Base-by-base conservation (phyloP, 2,113 vertebrate species). In the Ovibos moschatus region DNA sequence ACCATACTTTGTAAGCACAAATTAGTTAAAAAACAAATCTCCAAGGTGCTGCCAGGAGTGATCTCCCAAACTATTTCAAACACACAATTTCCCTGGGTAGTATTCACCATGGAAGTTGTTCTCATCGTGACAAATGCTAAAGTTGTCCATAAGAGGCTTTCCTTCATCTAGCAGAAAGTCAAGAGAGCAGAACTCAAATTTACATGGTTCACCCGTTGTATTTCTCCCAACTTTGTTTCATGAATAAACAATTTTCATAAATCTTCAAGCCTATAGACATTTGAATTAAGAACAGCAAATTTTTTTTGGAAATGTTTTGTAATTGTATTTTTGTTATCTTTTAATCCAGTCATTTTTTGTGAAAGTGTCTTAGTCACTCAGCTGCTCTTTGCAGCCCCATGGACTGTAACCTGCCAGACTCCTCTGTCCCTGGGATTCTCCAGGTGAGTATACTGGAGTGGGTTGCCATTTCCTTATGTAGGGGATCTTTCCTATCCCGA, bases 21-120 rank as follows among this genome's bases (percentile, higher is more conserved):
- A 91, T 91, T 91, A 94, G 45, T 60, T 89, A 95, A 92, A 96
- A 90, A 95, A 43, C 60, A 95, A 87, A 55, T 94, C 78, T 91
- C 60, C 84, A 74, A 53, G 11, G 50, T 87, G 47, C 86, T 89
- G 8, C 60, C 82, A 95, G 60, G 13, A 58, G 19, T 36, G 51
- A 64, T 36, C 30, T 60, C 89, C 45, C 36, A 87, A 95, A 84
- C 28, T 55, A 79, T 89, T 60, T 91, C 50, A 40, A 89, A 91
- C 33, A 87, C 60, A 83, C n/a, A 96, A 40, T 89, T 89, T 33
- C 67, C 74, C 25, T 36, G 64, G 76, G 58, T 93, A 87, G 16
- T 91, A 76, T 85, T 84, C 64, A 95, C 15, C 3, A 15, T 84
- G 60, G 11, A 92, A 95, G 27, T 96, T 93, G 53, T 78, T 97